Conservation (phyloP, 2,113 vertebrate species). For the Thinocorus orbignyianus region DNA sequence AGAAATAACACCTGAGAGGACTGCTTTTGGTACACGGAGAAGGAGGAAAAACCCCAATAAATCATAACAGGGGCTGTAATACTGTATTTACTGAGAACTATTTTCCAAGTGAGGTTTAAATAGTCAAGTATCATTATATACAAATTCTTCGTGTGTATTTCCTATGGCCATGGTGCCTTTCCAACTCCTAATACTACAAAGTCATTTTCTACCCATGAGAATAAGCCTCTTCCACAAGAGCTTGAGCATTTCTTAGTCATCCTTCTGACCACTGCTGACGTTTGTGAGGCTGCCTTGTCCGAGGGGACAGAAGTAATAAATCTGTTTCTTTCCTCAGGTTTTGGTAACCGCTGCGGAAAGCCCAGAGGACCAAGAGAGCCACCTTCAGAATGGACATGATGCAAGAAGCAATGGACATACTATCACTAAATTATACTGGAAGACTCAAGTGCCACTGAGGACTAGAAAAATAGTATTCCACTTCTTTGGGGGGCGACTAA, state of each 20-base stretch:
- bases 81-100: background rate
- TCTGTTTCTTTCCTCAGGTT: constrained; percentile 76
- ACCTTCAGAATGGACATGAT: constrained; percentile 93
- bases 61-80: background rate
- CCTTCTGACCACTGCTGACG: background rate
- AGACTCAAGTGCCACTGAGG: constrained; percentile 83
- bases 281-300: background rate
- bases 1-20: background rate
- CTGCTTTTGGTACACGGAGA: background rate
- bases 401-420: constrained; percentile 57
- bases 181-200: background rate
- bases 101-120: background rate
- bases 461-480: constrained; percentile 75
- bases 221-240: background rate
- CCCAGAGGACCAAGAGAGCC: constrained; percentile 90
- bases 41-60: background rate
- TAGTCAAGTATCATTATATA: background rate
- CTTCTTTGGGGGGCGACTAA: constrained; percentile 72
- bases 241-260: background rate
- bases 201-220: background rate
- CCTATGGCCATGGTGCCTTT: background rate
- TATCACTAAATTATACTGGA: constrained; percentile 73
- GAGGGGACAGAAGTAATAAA: background rate
- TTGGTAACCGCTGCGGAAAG: constrained; percentile 88
- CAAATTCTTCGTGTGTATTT: background rate